Evolutionary conservation across 2,888 invertebrate species (phyloP).

Genomic region (Petrolisthes cinctipes): DNA sequence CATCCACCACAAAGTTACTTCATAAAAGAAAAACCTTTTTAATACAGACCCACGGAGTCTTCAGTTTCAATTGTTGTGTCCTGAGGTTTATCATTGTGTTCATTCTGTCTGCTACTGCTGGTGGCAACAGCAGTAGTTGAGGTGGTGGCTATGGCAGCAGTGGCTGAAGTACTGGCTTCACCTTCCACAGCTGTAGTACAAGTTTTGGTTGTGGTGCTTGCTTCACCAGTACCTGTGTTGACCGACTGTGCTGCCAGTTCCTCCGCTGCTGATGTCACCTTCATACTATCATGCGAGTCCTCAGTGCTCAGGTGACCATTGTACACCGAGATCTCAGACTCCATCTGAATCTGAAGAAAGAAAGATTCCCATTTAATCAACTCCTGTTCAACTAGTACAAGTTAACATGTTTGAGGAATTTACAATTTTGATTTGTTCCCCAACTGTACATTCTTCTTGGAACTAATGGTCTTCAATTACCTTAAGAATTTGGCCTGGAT

Average conservation of each 20-base stretch:
- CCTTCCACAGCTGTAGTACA: background rate
- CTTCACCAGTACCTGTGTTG: background rate
- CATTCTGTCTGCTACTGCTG: background rate
- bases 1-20: too few species aligned
- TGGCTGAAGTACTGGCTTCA: background rate
- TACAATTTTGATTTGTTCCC: too few species aligned
- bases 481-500: too few species aligned
- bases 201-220: background rate
- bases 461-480: too few species aligned
- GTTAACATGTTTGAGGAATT: too few species aligned
- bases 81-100: constrained; percentile 16
- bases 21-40: background rate
- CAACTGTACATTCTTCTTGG: constrained; percentile 17
- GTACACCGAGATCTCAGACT: constrained; percentile 48
- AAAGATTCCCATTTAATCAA: background rate
- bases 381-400: too few species aligned
- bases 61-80: constrained; percentile 42
- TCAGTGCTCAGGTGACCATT: constrained; percentile 63
- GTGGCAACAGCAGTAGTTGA: background rate
- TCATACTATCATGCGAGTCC: constrained; percentile 62
- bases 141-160: background rate
- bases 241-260: constrained; percentile 46
- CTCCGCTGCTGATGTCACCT: constrained; percentile 61
- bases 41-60: constrained; percentile 52
- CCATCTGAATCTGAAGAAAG: constrained; percentile 38